Base-by-base conservation (phyloP, 1,140 invertebrate species). In the Drosophila pseudoobscura region DNA sequence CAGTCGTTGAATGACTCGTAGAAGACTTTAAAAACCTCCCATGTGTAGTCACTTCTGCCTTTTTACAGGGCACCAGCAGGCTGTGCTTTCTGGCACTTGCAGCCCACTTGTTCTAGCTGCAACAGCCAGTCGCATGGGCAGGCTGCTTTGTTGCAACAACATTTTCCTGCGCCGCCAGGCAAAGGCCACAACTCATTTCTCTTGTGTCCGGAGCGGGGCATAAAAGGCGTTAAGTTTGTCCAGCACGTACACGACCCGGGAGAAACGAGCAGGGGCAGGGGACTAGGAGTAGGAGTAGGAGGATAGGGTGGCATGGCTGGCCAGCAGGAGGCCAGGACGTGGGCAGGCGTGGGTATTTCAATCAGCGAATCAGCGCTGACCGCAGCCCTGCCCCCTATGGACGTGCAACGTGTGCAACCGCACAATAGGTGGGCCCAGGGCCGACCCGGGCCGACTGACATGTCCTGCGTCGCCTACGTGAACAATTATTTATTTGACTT, bases 201-300 rank as follows among this genome's bases (percentile, higher is more conserved):
- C 56, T 20, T 58, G 47, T 64, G 73, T 49, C 57, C 70, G 66
- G 57, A 43, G 24, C 56, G 56, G 41, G 29, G 11, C 17, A 47
- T 13, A 22, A 56, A 54, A 74, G 70, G 80, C 80, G 80, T 85
- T 77, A 69, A 85, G 70, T 74, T 85, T 80, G 51, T 70, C 57
- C 76, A 66, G 53, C 60, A 75, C 72, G 75, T 74, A 52, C 57
- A 26, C 46, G 43, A 20, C 20, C 51, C 72, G 35, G 9, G 50
- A 51, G 39, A 54, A 7, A 31, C 29, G 46, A 8, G 9, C 24
- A 24, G 43, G 31, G 24, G 39, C 15, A 6, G 9, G 9, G 44
- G 17, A 17, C 0, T 3, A 2, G 24, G 0, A 20, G 13, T 22
- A 29, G 35, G 22, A 20, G 7, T 45, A n/a, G 69, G 35, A 39